phyloP scores from a whole-genome alignment of 2,888 invertebrate genomes.

The Aquatica leii region DNA sequence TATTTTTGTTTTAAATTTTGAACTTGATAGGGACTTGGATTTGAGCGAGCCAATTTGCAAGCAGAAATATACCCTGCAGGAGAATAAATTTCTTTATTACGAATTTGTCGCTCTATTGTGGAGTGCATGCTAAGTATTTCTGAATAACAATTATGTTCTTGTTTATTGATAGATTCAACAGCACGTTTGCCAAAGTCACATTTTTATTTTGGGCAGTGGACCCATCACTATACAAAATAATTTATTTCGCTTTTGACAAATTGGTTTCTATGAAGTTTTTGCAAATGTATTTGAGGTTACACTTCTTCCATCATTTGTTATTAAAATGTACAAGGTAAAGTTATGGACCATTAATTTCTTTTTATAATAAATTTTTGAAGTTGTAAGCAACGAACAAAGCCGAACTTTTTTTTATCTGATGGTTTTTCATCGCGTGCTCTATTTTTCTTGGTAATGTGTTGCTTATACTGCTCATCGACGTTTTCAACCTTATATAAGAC shows the following conservation, averaged over 20 bases:
- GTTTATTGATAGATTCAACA: background rate
- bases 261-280: background rate
- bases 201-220: background rate
- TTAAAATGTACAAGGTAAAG: background rate
- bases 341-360: background rate
- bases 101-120: background rate
- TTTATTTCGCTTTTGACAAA: background rate
- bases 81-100: background rate
- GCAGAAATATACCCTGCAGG: background rate
- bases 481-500: background rate
- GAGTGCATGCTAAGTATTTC: background rate
- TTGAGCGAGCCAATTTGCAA: background rate
- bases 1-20: background rate
- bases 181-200: background rate
- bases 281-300: background rate
- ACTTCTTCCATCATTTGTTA: background rate
- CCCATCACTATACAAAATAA: background rate
- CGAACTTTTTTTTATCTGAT: background rate
- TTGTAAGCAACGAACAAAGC: background rate
- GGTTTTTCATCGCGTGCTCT: background rate
- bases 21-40: background rate
- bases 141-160: background rate
- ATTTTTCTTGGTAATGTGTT: background rate
- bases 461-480: background rate
- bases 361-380: background rate